Base-by-base conservation (phyloP, 2,797 vertebrate species). In the Dipus sagitta region DNA sequence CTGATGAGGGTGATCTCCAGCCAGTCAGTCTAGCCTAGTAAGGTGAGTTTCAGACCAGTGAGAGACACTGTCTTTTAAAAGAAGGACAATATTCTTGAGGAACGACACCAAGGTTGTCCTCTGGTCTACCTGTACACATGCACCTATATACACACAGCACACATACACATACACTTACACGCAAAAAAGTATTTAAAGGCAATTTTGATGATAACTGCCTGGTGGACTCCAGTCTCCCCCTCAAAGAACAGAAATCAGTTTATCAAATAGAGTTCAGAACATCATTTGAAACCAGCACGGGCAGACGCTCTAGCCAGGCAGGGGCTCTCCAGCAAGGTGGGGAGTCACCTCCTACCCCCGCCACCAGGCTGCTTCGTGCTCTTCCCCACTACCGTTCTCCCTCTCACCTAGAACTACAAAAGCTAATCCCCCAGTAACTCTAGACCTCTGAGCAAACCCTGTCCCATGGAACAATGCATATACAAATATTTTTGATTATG, bases 221-320 rank as follows among this genome's bases (percentile, higher is more conserved):
- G 3, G 92, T 65, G 20, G 58, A 89, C 3, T n/a, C 21, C n/a
- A 54, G 72, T 71, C 82, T 78, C 81, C 28, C 17, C 23, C n/a
- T 54, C 81, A 76, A 42, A 94, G 78, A 82, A n/a, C 13, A 81
- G 76, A 18, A 65, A 32, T 80, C 5, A 42, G 79, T 34, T 13
- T 68, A 42, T 77, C 6, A 42, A 52, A 4, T 68, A 81, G 12
- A 75, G 64, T 47, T 47, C 8, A 0, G 62, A 77, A 21, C 28
- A 15, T 71, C n/a, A 76, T 83, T 70, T 75, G 34, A 89, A 91
- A 34, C 13, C 18, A 30, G 32, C 0, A 0, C 2, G 76, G 70
- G 18, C 24, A 52, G 28, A 47, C 13, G 34, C 13, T 18, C 75
- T 26, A 47, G 34, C 71, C 82, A 72, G 26, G 52, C 11, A 26